Base-by-base conservation (phyloP, 2,888 invertebrate genomes). In the Leptopilina myrica region DNA sequence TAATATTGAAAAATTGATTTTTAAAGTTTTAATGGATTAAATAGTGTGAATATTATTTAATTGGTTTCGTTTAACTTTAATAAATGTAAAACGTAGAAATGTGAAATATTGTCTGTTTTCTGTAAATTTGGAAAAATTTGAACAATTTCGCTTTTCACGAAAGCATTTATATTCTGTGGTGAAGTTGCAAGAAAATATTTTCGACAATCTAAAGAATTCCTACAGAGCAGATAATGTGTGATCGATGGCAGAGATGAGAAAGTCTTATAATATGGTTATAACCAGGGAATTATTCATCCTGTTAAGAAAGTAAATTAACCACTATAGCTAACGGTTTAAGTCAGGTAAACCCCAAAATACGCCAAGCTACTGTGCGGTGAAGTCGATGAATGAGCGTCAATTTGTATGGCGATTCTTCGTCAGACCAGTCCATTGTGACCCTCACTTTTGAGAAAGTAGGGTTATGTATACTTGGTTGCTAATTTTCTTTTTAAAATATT, bases 391-490 rank as follows among this genome's bases (percentile, higher is more conserved):
- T 87, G 86, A 88, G 86, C 88, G 86, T 86, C 89, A 89, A 89
- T 89, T 89, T 89, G 89, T 89, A 88, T 88, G 87, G 89, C 89
- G 87, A 89, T 88, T 88, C 84, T 81, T 76, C 66, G 79, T 81
- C 84, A 86, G 83, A 84, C 83, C 80, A 84, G 83, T 81, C 86
- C 84, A 87, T 87, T 87, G 87, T 88, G 87, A 83, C 81, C 81
- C 83, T 81, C 82, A 62, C 81, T 84, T 20, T 14, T 26, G 26
- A 83, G 86, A 86, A 86, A 87, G 85, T 84, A 84, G 78, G 86
- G 83, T 85, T 82, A 84, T 84, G 81, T 78, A 84, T 81, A 80
- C 84, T 82, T 81, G 80, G 81, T 82, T 82, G 85, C 84, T 81
- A 81, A 85, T 86, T 69, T 82, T 84, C 77, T 78, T 82, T 67